These are phyloP conservation scores for Phallusia fumigata DNA, from an alignment of 23 tunicate genomes.

Conservation along the genomic window DNA sequence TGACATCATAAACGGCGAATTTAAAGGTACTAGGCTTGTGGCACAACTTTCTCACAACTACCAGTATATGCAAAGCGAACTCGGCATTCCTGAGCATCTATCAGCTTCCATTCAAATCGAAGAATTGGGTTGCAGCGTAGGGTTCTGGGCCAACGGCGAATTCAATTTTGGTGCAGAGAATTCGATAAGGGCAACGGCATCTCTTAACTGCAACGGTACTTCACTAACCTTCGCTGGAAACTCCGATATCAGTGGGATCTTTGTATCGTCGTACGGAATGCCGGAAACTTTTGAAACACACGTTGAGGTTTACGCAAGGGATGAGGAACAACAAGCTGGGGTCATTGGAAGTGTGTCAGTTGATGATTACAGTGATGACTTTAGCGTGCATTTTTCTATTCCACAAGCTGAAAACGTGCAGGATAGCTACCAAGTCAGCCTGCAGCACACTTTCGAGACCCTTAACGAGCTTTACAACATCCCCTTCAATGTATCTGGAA, in stretches of 20 bases:
- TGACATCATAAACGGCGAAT: neutral
- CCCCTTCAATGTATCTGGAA: neutral
- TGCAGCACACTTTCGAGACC: slow-evolving; percentile 3
- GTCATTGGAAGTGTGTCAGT: neutral
- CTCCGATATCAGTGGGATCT: neutral
- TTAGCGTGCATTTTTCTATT: neutral
- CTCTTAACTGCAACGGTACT: neutral
- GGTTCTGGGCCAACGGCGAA: slow-evolving; percentile 3
- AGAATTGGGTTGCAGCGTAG: neutral
- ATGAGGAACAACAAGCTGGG: neutral
- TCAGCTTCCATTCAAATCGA: neutral
- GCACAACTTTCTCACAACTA: neutral
- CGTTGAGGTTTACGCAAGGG: neutral
- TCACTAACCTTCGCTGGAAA: neutral
- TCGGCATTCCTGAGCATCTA: neutral
- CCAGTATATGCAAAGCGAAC: neutral
- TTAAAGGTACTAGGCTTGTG: neutral
- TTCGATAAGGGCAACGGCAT: neutral
- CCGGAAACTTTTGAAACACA: neutral
- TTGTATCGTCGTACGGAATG: neutral
- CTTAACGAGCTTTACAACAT: neutral
- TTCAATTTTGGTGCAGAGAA: neutral
- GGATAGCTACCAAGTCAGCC: slow-evolving; percentile 5
- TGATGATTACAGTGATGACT: neutral
- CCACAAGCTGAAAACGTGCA: neutral